These are phyloP conservation scores for Eriocheir sinensis DNA, from an alignment of 1,140 invertebrate genomes.

Conservation along the genomic window DNA sequence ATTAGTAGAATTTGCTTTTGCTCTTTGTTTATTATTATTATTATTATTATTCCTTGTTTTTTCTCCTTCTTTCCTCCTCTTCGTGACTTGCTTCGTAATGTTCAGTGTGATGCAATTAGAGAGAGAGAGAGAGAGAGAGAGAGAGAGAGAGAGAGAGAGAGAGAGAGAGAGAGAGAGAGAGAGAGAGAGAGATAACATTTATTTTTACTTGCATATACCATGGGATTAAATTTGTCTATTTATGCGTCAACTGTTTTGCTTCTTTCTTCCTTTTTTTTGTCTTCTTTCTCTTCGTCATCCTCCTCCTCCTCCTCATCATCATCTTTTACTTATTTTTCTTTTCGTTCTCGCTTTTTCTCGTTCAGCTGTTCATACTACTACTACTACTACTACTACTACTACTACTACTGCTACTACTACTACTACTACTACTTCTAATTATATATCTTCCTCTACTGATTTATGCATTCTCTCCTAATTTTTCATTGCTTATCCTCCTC, in stretches of 20 bases:
- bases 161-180: constrained; percentile 22
- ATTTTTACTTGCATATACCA: neutral
- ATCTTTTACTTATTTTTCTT: too few species aligned
- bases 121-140: too few species aligned
- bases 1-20: neutral
- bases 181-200: neutral
- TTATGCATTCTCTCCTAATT: too few species aligned
- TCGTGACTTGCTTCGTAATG: neutral
- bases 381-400: too few species aligned
- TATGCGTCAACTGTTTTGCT: neutral
- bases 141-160: constrained; percentile 2
- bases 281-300: neutral
- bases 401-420: neutral
- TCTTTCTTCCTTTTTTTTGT: neutral
- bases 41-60: neutral
- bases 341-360: too few species aligned
- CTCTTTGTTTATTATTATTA: neutral
- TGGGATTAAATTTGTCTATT: neutral
- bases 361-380: too few species aligned
- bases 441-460: too few species aligned
- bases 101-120: neutral
- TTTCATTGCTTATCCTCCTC: too few species aligned
- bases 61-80: neutral
- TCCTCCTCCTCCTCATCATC: too few species aligned
- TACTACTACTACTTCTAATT: neutral